These are phyloP conservation scores for Epinephelus moara DNA, from an alignment of 2,113 vertebrate species.

Conservation along the genomic window DNA sequence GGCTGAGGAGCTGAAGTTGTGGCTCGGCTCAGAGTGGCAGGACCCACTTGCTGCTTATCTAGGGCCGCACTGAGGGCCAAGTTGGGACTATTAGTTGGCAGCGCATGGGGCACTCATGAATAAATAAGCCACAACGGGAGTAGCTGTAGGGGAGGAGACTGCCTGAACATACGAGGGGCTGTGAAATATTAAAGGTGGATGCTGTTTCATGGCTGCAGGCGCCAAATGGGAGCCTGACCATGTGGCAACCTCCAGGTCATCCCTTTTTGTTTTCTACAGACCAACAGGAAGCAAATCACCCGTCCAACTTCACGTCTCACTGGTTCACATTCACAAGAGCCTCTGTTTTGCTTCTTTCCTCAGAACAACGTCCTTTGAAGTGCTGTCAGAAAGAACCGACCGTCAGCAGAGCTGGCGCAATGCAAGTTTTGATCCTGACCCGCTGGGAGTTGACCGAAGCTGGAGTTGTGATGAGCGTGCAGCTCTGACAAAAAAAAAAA, in stretches of 20 bases:
- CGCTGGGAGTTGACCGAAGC: slow-evolving; percentile 52
- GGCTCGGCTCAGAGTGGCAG: slow-evolving; percentile 15
- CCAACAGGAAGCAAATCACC: not conserved
- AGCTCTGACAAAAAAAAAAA: slow-evolving; percentile 18
- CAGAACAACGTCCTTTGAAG: slow-evolving; percentile 51
- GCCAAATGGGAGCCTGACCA: slow-evolving; percentile 45
- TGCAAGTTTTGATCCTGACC: slow-evolving; percentile 50
- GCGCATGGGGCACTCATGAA: slow-evolving; percentile 59
- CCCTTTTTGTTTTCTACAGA: slow-evolving; percentile 15
- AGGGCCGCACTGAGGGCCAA: slow-evolving; percentile 38
- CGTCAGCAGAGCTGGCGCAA: slow-evolving; percentile 48
- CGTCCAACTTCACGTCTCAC: slow-evolving; percentile 8
- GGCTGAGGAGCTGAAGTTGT: slow-evolving; percentile 25
- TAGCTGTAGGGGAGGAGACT: slow-evolving; percentile 69
- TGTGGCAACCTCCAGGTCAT: slow-evolving; percentile 51
- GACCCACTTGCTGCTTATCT: slow-evolving; percentile 45
- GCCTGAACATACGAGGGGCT: slow-evolving; percentile 76
- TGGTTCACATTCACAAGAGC: slow-evolving; percentile 19
- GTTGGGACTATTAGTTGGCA: slow-evolving; percentile 59
- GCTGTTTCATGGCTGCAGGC: slow-evolving; percentile 69
- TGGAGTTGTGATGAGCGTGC: slow-evolving; percentile 34
- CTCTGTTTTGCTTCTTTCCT: slow-evolving; percentile 9
- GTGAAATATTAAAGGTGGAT: slow-evolving; percentile 81
- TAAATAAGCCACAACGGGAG: slow-evolving; percentile 66
- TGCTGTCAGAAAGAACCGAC: slow-evolving; percentile 44